These are phyloP conservation scores for Tupiocoris notatus DNA, from an alignment of 2,888 invertebrate genomes.

Conservation along the genomic window DNA sequence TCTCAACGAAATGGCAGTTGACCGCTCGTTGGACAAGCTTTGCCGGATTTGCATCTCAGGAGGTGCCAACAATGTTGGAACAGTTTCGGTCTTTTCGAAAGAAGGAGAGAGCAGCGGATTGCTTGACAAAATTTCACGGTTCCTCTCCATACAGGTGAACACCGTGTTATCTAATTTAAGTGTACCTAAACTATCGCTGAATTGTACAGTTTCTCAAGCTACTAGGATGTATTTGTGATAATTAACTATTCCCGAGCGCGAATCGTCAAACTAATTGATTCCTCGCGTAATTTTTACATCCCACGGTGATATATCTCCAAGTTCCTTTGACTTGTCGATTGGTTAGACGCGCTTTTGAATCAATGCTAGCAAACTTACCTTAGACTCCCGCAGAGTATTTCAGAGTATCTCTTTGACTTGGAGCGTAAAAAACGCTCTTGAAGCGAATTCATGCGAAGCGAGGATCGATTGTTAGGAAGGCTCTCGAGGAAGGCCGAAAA, in stretches of 20 bases:
- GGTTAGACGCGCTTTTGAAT: not conserved
- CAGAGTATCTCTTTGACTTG: too few species aligned
- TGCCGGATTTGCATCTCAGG: conserved; percentile 64
- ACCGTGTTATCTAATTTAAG: not conserved
- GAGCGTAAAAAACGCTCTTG: too few species aligned
- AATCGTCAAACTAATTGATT: too few species aligned
- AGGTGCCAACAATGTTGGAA: conserved; percentile 56
- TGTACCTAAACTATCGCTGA: not conserved
- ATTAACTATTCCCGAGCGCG: too few species aligned
- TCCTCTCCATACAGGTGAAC: conserved; percentile 66
- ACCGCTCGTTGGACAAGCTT: conserved; percentile 50
- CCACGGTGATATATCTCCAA: too few species aligned
- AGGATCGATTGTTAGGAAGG: too few species aligned
- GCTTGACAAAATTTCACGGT: conserved; percentile 66
- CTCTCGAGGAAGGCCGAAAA: too few species aligned
- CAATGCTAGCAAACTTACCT: too few species aligned
- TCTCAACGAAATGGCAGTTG: conserved; percentile 12
- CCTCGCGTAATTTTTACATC: too few species aligned
- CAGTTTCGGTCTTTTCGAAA: conserved; percentile 65
- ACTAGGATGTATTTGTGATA: not conserved
- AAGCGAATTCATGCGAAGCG: too few species aligned
- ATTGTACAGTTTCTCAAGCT: not conserved
- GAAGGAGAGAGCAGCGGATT: conserved; percentile 66
- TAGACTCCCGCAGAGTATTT: too few species aligned
- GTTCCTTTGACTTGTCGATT: too few species aligned